Percentiles rank a stretch among this genome's conserved stretches.
Evolutionary conservation across 2,888 invertebrate species (phyloP).

Genomic region (Antheraea assamensis): DNA sequence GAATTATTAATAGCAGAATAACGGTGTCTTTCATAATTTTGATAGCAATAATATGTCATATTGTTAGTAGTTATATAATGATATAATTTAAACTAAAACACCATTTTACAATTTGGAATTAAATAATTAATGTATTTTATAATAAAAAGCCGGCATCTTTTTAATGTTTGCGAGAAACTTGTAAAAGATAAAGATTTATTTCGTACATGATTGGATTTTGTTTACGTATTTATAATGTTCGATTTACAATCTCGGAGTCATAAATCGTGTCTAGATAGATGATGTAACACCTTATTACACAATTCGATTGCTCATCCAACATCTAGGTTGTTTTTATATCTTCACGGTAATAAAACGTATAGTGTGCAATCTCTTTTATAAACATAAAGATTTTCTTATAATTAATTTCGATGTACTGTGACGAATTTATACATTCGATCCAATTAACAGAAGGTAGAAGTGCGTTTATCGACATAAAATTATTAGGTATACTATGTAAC

Average conservation of each 20-base stretch:
- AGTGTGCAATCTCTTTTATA: conserved; percentile 3
- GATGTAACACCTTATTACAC: conserved; percentile 19
- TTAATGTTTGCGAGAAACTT: not conserved
- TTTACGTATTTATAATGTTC: not conserved
- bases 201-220: not conserved
- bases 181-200: not conserved
- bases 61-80: too few species aligned
- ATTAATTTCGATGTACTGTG: conserved; percentile 13
- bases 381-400: conserved; percentile 13
- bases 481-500: not conserved
- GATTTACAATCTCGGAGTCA: conserved; percentile 3
- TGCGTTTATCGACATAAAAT: conserved; percentile 1
- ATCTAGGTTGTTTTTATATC: conserved; percentile 22
- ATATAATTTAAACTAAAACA: not conserved
- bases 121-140: not conserved
- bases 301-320: conserved; percentile 22
- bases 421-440: conserved; percentile 16
- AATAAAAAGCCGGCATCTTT: not conserved
- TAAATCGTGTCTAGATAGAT: conserved; percentile 8
- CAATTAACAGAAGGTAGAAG: conserved; percentile 6
- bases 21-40: too few species aligned
- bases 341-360: conserved; percentile 16
- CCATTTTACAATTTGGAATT: not conserved
- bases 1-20: too few species aligned
- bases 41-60: too few species aligned